Evolutionary conservation across 2,888 invertebrate species (phyloP).

Genomic region (Stomorhina lunata): DNA sequence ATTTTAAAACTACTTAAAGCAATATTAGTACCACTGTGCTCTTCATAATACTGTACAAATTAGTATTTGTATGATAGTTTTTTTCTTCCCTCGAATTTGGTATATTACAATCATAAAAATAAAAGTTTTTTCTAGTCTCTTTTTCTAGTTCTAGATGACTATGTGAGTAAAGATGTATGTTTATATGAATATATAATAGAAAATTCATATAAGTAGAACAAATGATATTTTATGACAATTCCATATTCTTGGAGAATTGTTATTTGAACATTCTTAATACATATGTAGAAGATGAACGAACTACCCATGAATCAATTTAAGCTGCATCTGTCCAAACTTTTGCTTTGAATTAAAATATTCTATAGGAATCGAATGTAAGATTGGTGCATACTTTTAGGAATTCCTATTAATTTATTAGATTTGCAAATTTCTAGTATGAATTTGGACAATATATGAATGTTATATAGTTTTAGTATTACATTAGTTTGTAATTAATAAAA

Average conservation of each 20-base stretch:
- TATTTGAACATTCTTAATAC: neutral
- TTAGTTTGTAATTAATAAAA: too few species aligned
- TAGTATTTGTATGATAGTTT: neutral
- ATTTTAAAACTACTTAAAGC: neutral
- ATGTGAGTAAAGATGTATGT: too few species aligned
- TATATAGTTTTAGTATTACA: too few species aligned
- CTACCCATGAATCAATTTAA: too few species aligned
- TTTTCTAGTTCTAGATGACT: neutral
- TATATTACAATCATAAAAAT: neutral
- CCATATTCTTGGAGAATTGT: constrained; percentile 11
- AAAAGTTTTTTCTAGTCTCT: neutral
- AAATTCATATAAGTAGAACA: neutral
- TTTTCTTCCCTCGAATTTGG: too few species aligned
- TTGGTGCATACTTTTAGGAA: too few species aligned
- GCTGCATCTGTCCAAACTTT: too few species aligned
- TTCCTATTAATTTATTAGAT: too few species aligned
- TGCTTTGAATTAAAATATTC: too few species aligned
- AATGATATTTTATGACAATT: constrained; percentile 34
- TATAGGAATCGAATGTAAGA: too few species aligned
- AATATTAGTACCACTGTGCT: neutral
- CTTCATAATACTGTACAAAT: neutral
- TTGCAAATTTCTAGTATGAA: too few species aligned
- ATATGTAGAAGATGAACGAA: neutral
- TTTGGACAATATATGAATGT: too few species aligned
- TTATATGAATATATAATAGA: neutral